These are phyloP conservation scores for Nycteola revayana DNA, from an alignment of 2,888 invertebrate genomes.

Conservation along the genomic window DNA sequence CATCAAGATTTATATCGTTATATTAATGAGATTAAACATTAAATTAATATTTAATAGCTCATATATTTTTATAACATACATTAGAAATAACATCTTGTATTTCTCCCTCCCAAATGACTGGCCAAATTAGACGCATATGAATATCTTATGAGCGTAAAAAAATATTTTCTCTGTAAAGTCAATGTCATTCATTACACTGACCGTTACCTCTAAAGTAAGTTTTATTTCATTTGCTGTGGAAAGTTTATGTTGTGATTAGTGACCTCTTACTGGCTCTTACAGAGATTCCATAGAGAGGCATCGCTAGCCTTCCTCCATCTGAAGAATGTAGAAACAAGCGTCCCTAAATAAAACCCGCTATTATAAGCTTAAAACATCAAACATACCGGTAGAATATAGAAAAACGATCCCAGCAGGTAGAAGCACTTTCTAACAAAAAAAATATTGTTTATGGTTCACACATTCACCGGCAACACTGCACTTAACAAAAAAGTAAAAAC, in stretches of 20 bases:
- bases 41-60: no score
- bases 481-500: conserved; percentile 14
- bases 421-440: conserved; percentile 55
- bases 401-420: conserved; percentile 57
- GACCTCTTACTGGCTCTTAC: conserved; percentile 15
- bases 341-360: conserved; percentile 59
- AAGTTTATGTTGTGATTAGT: conserved; percentile 25
- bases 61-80: no score
- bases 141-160: no score
- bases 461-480: conserved; percentile 22
- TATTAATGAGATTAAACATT: no score
- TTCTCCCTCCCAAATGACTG: no score
- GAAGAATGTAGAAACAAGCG: conserved; percentile 17
- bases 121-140: no score
- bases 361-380: conserved; percentile 44
- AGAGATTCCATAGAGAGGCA: conserved; percentile 10
- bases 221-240: conserved; percentile 23
- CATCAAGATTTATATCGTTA: no score
- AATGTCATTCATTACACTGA: no score
- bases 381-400: conserved; percentile 60
- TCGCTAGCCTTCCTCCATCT: background rate
- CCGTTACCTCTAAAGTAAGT: conserved; percentile 4
- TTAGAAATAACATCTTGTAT: no score
- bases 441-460: conserved; percentile 34
- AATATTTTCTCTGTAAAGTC: no score